phyloP scores from a whole-genome alignment of 2,797 vertebrate species.

The Phrynocephalus vlangalii region DNA sequence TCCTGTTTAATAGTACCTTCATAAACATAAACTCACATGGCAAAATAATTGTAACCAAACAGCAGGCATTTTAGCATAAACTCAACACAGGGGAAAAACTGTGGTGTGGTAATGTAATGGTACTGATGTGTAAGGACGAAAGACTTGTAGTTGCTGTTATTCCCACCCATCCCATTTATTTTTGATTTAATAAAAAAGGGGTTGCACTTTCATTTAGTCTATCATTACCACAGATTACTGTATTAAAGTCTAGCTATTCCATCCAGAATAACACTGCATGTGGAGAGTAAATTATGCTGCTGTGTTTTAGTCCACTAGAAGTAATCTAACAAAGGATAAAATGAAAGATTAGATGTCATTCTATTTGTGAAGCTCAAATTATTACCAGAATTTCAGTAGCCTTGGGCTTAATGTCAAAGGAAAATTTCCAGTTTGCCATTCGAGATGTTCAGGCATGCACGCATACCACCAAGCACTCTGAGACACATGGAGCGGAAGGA shows the following conservation, averaged over 20 bases:
- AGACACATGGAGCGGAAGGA: neutral
- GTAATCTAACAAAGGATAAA: neutral
- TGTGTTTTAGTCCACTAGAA: neutral
- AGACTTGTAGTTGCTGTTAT: neutral
- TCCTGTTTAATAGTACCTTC: neutral
- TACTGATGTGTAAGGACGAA: neutral
- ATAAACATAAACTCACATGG: neutral
- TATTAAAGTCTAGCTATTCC: neutral
- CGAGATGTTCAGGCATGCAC: neutral
- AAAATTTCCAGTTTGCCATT: neutral
- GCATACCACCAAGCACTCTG: neutral
- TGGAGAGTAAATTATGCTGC: neutral
- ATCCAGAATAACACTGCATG: neutral
- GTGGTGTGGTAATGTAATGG: too few species aligned
- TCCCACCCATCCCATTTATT: neutral
- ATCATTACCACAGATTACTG: neutral
- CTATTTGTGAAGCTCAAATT: constrained; percentile 1
- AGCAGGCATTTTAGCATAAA: neutral
- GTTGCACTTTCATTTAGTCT: neutral
- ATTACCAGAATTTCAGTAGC: neutral
- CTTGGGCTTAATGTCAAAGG: neutral
- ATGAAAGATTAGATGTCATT: neutral
- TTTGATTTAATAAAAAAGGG: constrained; percentile 12
- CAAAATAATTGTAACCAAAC: neutral
- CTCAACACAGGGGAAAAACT: neutral